Base-by-base conservation (phyloP, 2,113 vertebrate genomes). In the Petrocephalus zakoni region DNA sequence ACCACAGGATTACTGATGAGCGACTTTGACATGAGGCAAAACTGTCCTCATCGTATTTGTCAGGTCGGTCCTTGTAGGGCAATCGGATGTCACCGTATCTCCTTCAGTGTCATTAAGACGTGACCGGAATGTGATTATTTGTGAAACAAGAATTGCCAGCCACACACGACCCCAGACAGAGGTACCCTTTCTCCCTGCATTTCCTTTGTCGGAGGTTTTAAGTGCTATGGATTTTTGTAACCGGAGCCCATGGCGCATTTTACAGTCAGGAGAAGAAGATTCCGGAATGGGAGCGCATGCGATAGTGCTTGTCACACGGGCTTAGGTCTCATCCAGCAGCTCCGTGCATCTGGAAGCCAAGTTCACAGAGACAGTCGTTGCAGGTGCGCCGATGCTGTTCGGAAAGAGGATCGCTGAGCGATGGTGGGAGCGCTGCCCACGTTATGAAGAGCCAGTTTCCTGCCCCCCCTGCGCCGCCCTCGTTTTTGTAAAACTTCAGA, bases 171-270 rank as follows among this genome's bases (percentile, higher is more conserved):
- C 46, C 8, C 5, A 81, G 87, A n/a, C 49, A 37, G 72, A 82
- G 25, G 37, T 22, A 22, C 61, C 42, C 22, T 75, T 53, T 49
- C 29, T 55, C 5, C 25, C 21, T n/a, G 47, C 51, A 53, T 82
- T 88, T 88, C 52, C 72, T 81, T 55, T 19, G 25, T 81, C 52
- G 15, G 52, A 53, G 68, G 68, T 55, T 88, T 82, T 88, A 88
- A 88, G 87, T 88, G 87, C 68, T 88, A 88, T 88, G 68, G 87
- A 88, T 88, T 88, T 87, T 75, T 78, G 83, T 86, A 75, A 75
- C 61, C 11, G n/a, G 29, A 72, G 25, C 46, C 61, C 88, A 86
- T 49, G 22, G 15, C 1, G 2, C 83, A 72, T 89, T 68, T 85
- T 86, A 86, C 29, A 7, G n/a, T 29, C 37, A 19, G 88, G 84